Percentiles rank a stretch among this genome's conserved stretches.
Conservation (phyloP, 2,888 invertebrate genomes). For the Philhelius pedissequus region DNA sequence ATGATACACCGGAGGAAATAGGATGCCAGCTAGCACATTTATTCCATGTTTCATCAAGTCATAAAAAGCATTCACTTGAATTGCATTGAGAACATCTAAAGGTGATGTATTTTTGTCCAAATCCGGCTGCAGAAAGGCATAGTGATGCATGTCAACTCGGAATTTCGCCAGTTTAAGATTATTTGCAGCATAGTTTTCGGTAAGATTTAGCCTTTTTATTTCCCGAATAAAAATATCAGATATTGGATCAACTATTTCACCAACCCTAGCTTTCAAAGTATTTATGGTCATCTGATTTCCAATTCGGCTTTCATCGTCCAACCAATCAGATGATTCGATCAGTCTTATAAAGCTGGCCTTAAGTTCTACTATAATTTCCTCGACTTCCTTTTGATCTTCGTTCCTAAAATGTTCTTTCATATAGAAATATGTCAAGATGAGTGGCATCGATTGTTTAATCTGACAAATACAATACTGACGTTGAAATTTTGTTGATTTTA, state of each 20-base stretch:
- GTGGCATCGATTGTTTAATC: conserved; percentile 28
- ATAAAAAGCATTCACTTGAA: conserved; percentile 76
- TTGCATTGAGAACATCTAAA: conserved; percentile 71
- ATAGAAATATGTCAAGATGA: not conserved
- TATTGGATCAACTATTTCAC: conserved; percentile 70
- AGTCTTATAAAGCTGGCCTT: conserved; percentile 70
- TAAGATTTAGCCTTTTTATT: conserved; percentile 70
- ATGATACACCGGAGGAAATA: conserved; percentile 74
- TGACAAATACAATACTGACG: conserved; percentile 29
- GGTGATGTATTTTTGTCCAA: conserved; percentile 70
- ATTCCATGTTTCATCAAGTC: conserved; percentile 75
- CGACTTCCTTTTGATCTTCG: conserved; percentile 70
- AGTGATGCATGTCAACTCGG: conserved; percentile 70
- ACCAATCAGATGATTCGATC: conserved; percentile 72
- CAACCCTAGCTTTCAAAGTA: conserved; percentile 70
- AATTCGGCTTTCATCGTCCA: conserved; percentile 74
- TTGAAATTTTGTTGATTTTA: conserved; percentile 71
- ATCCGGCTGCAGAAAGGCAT: conserved; percentile 69
- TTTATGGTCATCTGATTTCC: conserved; percentile 74
- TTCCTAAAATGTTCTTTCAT: conserved; percentile 72
- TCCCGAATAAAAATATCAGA: conserved; percentile 70
- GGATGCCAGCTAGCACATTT: conserved; percentile 74
- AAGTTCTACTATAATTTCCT: conserved; percentile 71
- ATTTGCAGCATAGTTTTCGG: conserved; percentile 71
- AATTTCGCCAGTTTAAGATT: conserved; percentile 72